phyloP scores from a whole-genome alignment of 2,797 vertebrate species.

The Platalea minor region DNA sequence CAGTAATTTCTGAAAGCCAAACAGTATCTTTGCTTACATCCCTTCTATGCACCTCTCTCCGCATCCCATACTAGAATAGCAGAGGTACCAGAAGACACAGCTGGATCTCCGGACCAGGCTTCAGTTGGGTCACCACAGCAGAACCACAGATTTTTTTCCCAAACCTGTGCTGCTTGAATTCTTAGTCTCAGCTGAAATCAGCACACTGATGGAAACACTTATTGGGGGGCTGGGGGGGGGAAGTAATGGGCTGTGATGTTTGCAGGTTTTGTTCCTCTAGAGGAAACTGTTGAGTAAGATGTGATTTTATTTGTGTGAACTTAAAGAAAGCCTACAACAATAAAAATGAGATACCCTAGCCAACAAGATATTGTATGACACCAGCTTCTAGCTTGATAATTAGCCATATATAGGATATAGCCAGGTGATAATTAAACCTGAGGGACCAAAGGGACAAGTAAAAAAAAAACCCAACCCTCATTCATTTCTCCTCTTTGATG shows the following conservation, averaged over 20 bases:
- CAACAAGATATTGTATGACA: not conserved
- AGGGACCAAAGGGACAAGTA: not conserved
- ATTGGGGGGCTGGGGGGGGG: too few species aligned
- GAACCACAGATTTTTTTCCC: not conserved
- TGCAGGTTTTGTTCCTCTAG: not conserved
- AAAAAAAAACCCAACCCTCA: not conserved
- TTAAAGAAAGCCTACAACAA: not conserved
- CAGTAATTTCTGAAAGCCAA: not conserved
- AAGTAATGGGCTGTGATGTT: not conserved
- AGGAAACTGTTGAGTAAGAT: not conserved
- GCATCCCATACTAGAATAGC: not conserved
- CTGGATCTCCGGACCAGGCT: fast-evolving
- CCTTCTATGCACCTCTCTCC: not conserved
- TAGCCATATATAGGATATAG: not conserved
- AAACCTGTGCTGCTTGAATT: not conserved
- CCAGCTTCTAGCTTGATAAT: not conserved
- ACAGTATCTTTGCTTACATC: not conserved
- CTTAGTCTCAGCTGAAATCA: not conserved
- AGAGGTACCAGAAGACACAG: not conserved
- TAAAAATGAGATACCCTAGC: not conserved
- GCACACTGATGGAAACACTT: not conserved
- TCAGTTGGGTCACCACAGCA: not conserved
- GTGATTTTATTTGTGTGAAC: not conserved
- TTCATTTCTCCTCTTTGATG: not conserved
- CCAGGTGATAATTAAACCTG: not conserved